Conservation (phyloP, 2,797 vertebrate species). For the Notolabrus celidotus region DNA sequence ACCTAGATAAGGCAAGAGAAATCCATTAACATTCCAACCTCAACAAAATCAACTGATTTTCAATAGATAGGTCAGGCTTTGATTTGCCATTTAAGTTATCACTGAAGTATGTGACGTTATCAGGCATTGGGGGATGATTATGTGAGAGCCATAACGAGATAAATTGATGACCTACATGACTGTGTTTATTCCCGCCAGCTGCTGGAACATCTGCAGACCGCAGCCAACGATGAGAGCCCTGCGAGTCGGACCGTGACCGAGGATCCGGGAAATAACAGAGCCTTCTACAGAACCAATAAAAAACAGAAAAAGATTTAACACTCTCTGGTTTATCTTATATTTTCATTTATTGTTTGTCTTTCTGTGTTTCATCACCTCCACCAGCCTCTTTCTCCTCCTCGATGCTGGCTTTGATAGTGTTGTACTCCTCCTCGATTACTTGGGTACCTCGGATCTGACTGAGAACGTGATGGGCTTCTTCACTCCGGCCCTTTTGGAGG, state of each 20-base stretch:
- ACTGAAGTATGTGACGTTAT: not conserved
- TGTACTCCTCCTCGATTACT: conserved; percentile 90
- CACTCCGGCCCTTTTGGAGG: conserved; percentile 91
- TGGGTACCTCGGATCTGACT: conserved; percentile 88
- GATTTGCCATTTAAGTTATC: not conserved
- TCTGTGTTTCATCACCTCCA: conserved; percentile 78
- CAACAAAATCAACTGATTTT: not conserved
- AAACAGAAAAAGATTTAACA: not conserved
- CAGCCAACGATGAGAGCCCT: conserved; percentile 94
- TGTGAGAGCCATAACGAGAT: not conserved
- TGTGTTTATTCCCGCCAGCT: conserved; percentile 97
- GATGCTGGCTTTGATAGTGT: conserved; percentile 90
- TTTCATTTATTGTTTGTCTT: not conserved
- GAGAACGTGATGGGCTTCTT: conserved; percentile 90
- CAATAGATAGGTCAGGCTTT: not conserved
- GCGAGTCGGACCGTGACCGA: conserved; percentile 89
- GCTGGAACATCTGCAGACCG: conserved; percentile 98
- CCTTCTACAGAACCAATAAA: conserved; percentile 78
- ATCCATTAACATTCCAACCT: not conserved
- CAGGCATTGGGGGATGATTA: not conserved
- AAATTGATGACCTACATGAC: conserved; percentile 91
- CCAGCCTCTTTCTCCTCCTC: conserved; percentile 89
- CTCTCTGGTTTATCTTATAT: not conserved
- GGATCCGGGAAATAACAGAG: conserved; percentile 90
- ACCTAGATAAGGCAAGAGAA: conserved; percentile 82